Evolutionary conservation across 2,113 vertebrate species (phyloP), one percentile per base, ranked within the genome.

Genomic region (Pelodiscus sinensis): DNA sequence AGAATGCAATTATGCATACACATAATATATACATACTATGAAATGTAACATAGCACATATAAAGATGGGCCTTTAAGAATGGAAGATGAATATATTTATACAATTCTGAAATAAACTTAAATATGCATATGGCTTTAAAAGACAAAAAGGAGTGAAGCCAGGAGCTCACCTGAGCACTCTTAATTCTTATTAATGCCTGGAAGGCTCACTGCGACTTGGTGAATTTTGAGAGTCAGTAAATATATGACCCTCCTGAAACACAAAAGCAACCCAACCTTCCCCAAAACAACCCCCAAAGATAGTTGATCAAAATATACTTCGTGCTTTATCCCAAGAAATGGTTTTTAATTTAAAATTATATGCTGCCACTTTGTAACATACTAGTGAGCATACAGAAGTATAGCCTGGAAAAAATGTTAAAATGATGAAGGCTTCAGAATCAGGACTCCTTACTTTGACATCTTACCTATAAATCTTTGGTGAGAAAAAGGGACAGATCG

Each of bases 11-110:
- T 92, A 81, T 80, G 75, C 92, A 77, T 13, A 50, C 44, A 95
- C 83, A 86, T 84, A 95, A 38, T 89, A 84, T 78, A 94, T 73
- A 56, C 89, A 85, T 90, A 25, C 73, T 62, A 88, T 51, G n/a
- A 90, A 96, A 94, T 92, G 92, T 21, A 97, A 44, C 79, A 86
- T 54, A 95, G 87, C 85, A 91, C 12, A 93, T 81, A 93, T 35
- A 94, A 75, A 96, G 51, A 88, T 1, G 0, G 55, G 44, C 82
- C 55, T 94, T 94, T 89, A 84, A 90, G 92, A 95, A 94, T 90
- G 94, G 75, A 92, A 73, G 93, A 95, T 55, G 13, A 92, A 93
- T 54, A 62, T 60, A 11, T 82, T 80, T 50, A 9, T 95, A 96
- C 90, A 96, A 16, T 80, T 95, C 85, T 44, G 29, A 58, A 92